phyloP scores from a whole-genome alignment of 2,797 vertebrate species.

The Propithecus deckenii region DNA sequence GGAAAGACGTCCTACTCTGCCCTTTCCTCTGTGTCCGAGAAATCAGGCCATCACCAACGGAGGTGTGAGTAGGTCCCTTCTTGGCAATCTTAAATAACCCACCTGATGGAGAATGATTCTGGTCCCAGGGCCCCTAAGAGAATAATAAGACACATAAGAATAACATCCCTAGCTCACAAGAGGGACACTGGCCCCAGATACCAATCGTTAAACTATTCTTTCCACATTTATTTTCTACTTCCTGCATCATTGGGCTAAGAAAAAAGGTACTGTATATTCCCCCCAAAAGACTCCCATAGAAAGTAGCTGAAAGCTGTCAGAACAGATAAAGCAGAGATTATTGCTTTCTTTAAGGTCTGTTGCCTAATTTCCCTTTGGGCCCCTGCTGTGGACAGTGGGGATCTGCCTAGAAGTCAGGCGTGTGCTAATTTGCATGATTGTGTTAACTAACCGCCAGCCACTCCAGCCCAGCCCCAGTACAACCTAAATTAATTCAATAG shows the following conservation, averaged over 20 bases:
- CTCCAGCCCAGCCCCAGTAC: conserved; percentile 42
- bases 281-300: conserved; percentile 14
- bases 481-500: conserved; percentile 70
- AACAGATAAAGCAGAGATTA: conserved; percentile 65
- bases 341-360: conserved; percentile 68
- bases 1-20: background rate
- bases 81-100: background rate
- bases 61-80: background rate
- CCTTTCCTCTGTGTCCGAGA: background rate
- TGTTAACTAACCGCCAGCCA: conserved; percentile 62
- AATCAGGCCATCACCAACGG: background rate
- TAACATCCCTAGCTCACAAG: background rate
- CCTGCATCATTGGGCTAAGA: conserved; percentile 17
- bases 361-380: conserved; percentile 59
- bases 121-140: background rate
- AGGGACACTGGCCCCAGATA: background rate
- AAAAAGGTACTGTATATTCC: conserved; percentile 21
- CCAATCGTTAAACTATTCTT: background rate
- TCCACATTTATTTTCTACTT: conserved; percentile 39
- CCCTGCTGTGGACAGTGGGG: conserved; percentile 47
- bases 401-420: conserved; percentile 32
- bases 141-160: background rate
- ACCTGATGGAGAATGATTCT: background rate
- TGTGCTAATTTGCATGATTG: conserved; percentile 72
- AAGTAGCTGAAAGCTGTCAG: conserved; percentile 61